Percentiles rank a stretch among this genome's conserved stretches.
Conservation (phyloP, 2,113 vertebrate species). For the Pelecanoides urinatrix region DNA sequence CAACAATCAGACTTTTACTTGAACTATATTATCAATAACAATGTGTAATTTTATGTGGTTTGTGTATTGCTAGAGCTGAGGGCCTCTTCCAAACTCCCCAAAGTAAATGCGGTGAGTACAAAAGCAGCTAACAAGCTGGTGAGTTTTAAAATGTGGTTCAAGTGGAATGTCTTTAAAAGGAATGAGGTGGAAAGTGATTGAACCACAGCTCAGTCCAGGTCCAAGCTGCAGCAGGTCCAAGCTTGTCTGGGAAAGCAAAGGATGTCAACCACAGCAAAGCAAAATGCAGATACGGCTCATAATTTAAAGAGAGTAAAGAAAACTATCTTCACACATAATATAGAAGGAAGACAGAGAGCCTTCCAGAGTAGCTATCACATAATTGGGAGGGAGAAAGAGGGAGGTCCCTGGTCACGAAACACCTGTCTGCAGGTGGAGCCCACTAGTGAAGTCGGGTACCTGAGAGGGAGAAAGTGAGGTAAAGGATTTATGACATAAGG, state of each 20-base stretch:
- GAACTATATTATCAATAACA: background rate
- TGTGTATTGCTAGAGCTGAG: background rate
- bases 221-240: background rate
- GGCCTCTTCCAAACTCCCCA: background rate
- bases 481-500: background rate
- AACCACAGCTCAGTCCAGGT: background rate
- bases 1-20: slow-evolving; percentile 26
- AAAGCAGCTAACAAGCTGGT: background rate
- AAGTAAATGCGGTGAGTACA: background rate
- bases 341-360: background rate
- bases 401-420: background rate
- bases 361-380: background rate
- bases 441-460: background rate
- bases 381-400: background rate
- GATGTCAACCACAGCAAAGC: background rate
- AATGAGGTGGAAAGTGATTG: background rate
- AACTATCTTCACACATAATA: background rate
- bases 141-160: background rate
- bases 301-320: background rate
- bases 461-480: background rate
- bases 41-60: background rate
- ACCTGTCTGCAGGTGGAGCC: background rate
- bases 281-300: background rate
- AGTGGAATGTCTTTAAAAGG: background rate
- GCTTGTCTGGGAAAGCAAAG: background rate